phyloP scores from a whole-genome alignment of 92 coral and sea anemone genomes.

The Meandrina meandrites region DNA sequence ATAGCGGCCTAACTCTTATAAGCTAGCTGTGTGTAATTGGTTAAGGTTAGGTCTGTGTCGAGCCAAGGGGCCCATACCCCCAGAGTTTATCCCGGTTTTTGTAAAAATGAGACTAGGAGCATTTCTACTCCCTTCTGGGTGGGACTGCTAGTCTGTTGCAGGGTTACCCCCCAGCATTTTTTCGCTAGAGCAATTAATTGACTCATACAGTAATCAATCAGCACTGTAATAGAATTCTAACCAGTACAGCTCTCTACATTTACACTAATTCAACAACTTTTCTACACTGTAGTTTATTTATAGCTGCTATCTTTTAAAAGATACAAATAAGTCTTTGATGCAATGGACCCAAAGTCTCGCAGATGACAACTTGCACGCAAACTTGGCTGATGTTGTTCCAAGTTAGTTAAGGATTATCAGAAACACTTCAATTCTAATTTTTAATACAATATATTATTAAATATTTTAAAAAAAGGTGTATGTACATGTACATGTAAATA shows the following conservation, averaged over 20 bases:
- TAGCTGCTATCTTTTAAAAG: conserved; percentile 24
- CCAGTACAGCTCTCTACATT: too few species aligned
- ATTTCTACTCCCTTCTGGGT: too few species aligned
- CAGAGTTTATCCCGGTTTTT: too few species aligned
- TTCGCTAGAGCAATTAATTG: not conserved
- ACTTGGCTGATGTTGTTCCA: conserved; percentile 44
- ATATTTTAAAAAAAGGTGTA: too few species aligned
- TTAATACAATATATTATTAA: not conserved
- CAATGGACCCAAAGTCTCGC: conserved; percentile 8
- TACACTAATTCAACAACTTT: too few species aligned
- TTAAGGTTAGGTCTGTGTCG: too few species aligned
- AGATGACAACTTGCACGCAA: conserved; percentile 14
- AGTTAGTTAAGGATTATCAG: conserved; percentile 40
- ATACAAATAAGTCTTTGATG: conserved; percentile 38
- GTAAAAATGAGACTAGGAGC: too few species aligned
- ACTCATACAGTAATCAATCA: not conserved
- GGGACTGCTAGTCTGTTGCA: too few species aligned
- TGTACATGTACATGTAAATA: too few species aligned
- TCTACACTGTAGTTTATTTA: not conserved
- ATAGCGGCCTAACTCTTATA: not conserved
- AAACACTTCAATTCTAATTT: not conserved
- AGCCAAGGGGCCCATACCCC: too few species aligned
- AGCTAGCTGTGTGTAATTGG: too few species aligned
- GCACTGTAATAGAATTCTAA: not conserved
- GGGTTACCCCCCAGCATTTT: too few species aligned